These are phyloP conservation scores for Malaclemys terrapin DNA, from an alignment of 2,113 vertebrate genomes.

Conservation along the genomic window DNA sequence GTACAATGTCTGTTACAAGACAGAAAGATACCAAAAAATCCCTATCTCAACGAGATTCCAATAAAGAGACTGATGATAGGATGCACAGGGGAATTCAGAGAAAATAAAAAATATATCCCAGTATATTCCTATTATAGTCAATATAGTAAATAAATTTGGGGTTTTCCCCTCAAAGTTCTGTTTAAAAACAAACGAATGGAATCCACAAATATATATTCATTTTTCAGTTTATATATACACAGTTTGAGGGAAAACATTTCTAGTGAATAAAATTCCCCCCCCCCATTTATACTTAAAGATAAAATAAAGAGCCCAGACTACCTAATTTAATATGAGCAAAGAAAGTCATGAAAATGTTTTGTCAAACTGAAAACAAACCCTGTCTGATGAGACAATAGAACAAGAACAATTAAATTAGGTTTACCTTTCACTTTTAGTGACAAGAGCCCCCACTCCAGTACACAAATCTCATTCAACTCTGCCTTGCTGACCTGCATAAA, in stretches of 20 bases:
- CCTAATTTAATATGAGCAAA: neutral
- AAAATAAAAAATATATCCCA: neutral
- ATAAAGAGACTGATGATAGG: neutral
- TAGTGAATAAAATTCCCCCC: neutral
- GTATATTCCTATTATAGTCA: neutral
- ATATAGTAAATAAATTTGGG: neutral
- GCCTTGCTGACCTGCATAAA: neutral
- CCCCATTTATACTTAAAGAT: neutral
- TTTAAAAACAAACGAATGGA: neutral
- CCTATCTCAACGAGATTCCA: neutral
- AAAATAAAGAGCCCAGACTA: neutral
- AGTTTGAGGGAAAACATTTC: neutral
- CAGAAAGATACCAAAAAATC: neutral
- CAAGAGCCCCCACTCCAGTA: neutral
- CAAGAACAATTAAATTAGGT: neutral
- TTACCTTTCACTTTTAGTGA: constrained; percentile 10
- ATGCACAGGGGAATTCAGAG: neutral
- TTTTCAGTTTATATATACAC: neutral
- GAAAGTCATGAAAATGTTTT: neutral
- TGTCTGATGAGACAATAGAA: neutral
- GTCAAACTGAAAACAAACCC: neutral
- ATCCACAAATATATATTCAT: neutral
- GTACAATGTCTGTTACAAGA: neutral
- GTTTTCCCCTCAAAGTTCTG: neutral
- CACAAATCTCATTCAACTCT: neutral